A percentile compares a stretch with the other conserved stretches of the same genome.
These are phyloP conservation scores for Melanostoma scalare DNA, from an alignment of 2,888 invertebrate genomes.

Conservation along the genomic window DNA sequence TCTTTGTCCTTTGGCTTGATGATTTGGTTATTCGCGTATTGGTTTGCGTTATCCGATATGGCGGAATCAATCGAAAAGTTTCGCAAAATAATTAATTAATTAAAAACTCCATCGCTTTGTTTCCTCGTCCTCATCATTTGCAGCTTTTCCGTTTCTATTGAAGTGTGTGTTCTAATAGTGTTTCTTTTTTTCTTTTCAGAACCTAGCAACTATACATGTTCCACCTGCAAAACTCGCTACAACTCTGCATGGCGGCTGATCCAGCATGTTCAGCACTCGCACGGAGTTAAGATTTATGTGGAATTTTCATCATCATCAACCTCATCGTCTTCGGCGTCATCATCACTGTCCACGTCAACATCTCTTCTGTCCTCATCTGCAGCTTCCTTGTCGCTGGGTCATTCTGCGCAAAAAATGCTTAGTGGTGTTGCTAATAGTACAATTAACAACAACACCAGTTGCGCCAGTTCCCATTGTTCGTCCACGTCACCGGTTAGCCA, in stretches of 20 bases:
- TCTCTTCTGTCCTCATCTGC: conserved; percentile 68
- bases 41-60: too few relatives aligned
- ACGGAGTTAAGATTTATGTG: conserved; percentile 96
- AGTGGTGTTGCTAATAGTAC: conserved; percentile 72
- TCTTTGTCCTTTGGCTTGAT: not conserved
- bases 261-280: conserved; percentile 96
- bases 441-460: conserved; percentile 72
- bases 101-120: conserved; percentile 4
- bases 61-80: conserved; percentile 10
- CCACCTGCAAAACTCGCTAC: conserved; percentile 94
- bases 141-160: conserved; percentile 41
- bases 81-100: conserved; percentile 41
- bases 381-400: conserved; percentile 71
- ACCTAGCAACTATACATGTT: conserved; percentile 96
- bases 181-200: conserved; percentile 84
- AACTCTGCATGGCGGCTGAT: conserved; percentile 97
- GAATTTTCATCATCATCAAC: conserved; percentile 83
- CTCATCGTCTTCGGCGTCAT: conserved; percentile 68
- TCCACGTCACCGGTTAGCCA: conserved; percentile 73
- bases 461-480: conserved; percentile 72
- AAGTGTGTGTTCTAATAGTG: too few relatives aligned
- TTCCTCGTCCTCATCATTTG: conserved; percentile 11
- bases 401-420: conserved; percentile 75
- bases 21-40: too few relatives aligned
- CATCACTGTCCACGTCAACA: conserved; percentile 59